Percentiles rank a stretch among this genome's conserved stretches.
Conservation (phyloP, 1,140 invertebrate genomes). For the Lanistes nyassanus region DNA sequence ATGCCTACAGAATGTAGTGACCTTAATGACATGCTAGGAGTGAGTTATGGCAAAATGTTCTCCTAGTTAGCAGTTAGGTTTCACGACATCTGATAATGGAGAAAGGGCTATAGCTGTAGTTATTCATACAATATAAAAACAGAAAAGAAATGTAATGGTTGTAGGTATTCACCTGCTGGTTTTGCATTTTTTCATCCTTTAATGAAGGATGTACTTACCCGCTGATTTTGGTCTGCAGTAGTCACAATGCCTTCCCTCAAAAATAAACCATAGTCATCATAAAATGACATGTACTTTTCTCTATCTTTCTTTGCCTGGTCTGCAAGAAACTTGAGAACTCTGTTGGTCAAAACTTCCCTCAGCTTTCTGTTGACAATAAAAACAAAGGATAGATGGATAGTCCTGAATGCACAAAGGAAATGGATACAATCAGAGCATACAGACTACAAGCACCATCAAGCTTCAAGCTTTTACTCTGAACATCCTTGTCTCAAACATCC, state of each 20-base stretch:
- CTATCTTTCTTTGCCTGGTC: slow-evolving; percentile 87
- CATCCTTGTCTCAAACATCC: too few species aligned
- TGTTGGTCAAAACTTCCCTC: slow-evolving; percentile 83
- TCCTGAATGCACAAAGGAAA: too few species aligned
- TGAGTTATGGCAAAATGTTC: too few species aligned
- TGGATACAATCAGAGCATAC: too few species aligned
- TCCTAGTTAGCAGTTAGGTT: too few species aligned
- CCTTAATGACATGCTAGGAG: too few species aligned
- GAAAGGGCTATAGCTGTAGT: neutral
- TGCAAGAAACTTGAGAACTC: slow-evolving; percentile 86
- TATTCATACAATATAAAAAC: neutral
- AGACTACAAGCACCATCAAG: too few species aligned
- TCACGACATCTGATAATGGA: neutral
- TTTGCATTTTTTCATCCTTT: too few species aligned
- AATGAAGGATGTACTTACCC: slow-evolving; percentile 71
- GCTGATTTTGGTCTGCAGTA: slow-evolving; percentile 80
- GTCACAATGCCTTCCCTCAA: slow-evolving; percentile 95
- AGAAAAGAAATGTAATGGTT: too few species aligned
- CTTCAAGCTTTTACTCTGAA: too few species aligned
- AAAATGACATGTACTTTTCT: slow-evolving; percentile 86
- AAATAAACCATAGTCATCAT: slow-evolving; percentile 91
- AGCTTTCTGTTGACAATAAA: slow-evolving; percentile 67
- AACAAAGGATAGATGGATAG: neutral
- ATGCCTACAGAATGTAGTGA: too few species aligned
- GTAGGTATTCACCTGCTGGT: too few species aligned